Conservation (phyloP, 2,113 vertebrate genomes). For the Aptenodytes patagonicus region DNA sequence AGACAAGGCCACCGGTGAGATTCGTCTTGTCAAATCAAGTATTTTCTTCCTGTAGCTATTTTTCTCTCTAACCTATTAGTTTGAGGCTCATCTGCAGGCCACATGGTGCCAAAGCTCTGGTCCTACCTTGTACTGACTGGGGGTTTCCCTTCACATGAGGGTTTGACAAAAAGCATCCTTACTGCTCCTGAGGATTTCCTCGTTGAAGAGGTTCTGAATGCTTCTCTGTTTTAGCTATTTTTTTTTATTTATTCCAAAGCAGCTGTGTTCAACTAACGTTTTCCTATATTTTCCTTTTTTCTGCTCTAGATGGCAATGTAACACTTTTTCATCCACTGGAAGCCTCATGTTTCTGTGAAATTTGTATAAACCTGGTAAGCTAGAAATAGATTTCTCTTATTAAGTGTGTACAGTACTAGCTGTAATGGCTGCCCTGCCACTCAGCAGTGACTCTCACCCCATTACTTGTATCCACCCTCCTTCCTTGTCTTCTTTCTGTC, state of each 20-base stretch:
- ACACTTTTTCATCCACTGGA: constrained; percentile 9
- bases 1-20: neutral
- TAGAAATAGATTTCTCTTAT: neutral
- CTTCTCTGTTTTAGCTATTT: neutral
- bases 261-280: neutral
- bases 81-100: neutral
- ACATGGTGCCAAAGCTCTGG: neutral
- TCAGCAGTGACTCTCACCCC: neutral
- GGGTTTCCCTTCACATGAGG: neutral
- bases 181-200: neutral
- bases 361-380: neutral
- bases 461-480: neutral
- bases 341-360: constrained; percentile 16
- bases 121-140: neutral
- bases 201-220: neutral
- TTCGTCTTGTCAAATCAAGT: neutral
- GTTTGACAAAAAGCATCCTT: neutral
- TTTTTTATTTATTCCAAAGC: neutral
- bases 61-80: neutral
- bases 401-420: neutral
- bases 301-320: constrained; percentile 61
- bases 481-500: neutral
- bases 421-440: constrained; percentile 1
- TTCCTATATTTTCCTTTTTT: constrained; percentile 16
- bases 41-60: neutral